These are phyloP conservation scores for Eclectus roratus DNA, from an alignment of 2,113 vertebrate genomes.

Conservation along the genomic window DNA sequence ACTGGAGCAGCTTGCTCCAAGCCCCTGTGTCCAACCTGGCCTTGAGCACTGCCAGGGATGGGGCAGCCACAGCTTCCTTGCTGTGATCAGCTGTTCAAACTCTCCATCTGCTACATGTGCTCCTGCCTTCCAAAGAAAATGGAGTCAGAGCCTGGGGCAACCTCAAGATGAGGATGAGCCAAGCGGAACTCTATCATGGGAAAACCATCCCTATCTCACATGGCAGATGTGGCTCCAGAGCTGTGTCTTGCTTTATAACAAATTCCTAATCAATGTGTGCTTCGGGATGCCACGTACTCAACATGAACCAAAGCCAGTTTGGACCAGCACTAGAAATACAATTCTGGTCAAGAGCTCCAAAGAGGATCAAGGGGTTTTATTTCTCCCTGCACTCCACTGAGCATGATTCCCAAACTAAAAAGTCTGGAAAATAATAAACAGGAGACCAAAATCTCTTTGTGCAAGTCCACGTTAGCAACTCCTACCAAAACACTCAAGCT, in stretches of 20 bases:
- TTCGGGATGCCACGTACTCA: background rate
- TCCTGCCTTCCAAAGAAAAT: background rate
- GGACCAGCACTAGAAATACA: background rate
- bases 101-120: background rate
- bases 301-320: background rate
- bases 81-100: background rate
- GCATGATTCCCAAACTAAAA: background rate
- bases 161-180: background rate
- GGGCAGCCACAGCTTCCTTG: background rate
- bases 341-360: fast-evolving
- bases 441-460: background rate
- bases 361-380: fast-evolving
- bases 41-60: background rate
- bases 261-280: background rate
- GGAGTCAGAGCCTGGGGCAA: background rate
- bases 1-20: background rate
- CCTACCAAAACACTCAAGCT: background rate
- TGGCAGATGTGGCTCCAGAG: background rate
- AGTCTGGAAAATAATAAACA: background rate
- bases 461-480: background rate
- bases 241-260: fast-evolving
- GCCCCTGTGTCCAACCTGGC: background rate
- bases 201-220: background rate
- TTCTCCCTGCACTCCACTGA: background rate
- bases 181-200: fast-evolving